Base-by-base conservation (phyloP, 2,113 vertebrate species). In the Perccottus glenii region DNA sequence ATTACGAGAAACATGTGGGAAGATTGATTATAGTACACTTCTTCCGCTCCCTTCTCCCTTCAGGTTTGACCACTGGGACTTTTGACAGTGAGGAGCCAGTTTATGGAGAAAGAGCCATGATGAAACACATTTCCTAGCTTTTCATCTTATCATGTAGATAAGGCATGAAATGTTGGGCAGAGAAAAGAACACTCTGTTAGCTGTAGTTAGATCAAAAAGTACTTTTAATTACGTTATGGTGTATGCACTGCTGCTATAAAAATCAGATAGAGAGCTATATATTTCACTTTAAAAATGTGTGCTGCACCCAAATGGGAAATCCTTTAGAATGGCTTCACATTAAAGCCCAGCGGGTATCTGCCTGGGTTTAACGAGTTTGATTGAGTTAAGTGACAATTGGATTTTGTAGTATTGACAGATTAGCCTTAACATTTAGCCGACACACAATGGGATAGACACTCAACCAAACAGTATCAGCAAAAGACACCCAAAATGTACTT, bases 1-100 rank as follows among this genome's bases (percentile, higher is more conserved):
- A 90, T 87, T 86, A 50, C 64, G 61, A 78, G 49, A 75, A 80
- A 75, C 70, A 77, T 75, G 65, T 67, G 62, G 73, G 60, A 77
- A 79, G 84, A 87, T 80, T 82, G 82, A 89, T 76, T 70, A 52
- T 19, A 10, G 56, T 62, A 38, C 40, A 52, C 40, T 58, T 53
- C 32, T 33, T 55, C 11, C 33, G 73, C 65, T 46, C n/a, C 53
- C 35, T 9, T 56, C 64, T 68, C 47, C 65, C 42, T 49, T 60
- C 55, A 55, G 53, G 42, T 75, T 73, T 67, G 64, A 85, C 64
- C 43, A 27, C 14, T 44, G 46, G 61, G 61, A 58, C 50, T 55
- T 64, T 47, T 65, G 72, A 67, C 70, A 65, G 56, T 7, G 27
- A 75, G 33, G 9, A 35, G 36, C 7, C 15, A 57, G 16, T 68